Conservation (phyloP, 2,888 invertebrate genomes). For the Nomada hirtipes region DNA sequence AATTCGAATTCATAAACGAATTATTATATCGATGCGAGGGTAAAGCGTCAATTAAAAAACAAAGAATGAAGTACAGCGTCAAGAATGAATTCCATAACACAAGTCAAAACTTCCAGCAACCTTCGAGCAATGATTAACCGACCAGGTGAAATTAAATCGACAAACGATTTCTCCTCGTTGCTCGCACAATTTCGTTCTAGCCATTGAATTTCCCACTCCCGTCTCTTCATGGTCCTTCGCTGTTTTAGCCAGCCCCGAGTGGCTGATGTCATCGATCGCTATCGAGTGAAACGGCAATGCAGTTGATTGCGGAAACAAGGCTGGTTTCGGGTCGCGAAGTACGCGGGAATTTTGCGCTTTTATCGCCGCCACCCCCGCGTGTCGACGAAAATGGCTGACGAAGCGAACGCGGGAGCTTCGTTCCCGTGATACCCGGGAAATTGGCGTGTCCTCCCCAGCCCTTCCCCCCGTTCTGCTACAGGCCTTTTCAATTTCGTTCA, state of each 20-base stretch:
- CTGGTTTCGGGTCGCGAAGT: constrained; percentile 62
- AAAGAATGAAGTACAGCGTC: background rate
- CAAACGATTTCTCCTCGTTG: constrained; percentile 34
- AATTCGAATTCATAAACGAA: too few species aligned
- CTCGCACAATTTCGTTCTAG: constrained; percentile 52
- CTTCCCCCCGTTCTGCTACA: constrained; percentile 26
- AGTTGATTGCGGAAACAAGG: constrained; percentile 71
- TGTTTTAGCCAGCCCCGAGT: constrained; percentile 30
- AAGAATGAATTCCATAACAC: background rate
- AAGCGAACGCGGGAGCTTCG: constrained; percentile 65
- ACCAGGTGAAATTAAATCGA: constrained; percentile 42
- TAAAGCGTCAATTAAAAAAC: too few species aligned
- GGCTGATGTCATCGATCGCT: constrained; percentile 64
- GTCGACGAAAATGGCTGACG: constrained; percentile 70
- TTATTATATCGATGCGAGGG: too few species aligned
- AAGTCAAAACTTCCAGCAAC: background rate
- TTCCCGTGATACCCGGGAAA: constrained; percentile 67
- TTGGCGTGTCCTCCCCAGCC: constrained; percentile 50
- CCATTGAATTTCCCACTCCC: constrained; percentile 8
- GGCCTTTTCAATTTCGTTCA: constrained; percentile 74
- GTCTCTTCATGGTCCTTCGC: background rate
- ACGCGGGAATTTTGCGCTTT: constrained; percentile 69
- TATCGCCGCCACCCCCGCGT: constrained; percentile 55
- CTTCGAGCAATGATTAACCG: background rate
- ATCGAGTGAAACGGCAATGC: constrained; percentile 63